phyloP scores from a whole-genome alignment of 2,113 vertebrate species.

The Andinoacara biseriatus region DNA sequence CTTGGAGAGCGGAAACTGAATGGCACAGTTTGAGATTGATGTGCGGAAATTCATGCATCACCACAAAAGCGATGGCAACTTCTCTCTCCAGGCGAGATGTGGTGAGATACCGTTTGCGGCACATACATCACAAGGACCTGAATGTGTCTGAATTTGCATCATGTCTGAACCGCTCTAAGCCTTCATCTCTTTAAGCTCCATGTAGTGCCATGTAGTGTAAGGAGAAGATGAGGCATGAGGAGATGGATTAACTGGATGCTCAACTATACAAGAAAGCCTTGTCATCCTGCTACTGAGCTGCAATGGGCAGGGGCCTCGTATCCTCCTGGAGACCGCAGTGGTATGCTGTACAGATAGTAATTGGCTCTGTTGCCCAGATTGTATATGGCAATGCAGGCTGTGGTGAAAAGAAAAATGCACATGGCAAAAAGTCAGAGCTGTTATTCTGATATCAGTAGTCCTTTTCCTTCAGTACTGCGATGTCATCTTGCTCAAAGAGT shows the following conservation, averaged over 20 bases:
- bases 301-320: slow-evolving; percentile 36
- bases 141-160: slow-evolving; percentile 63
- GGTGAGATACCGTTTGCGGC: slow-evolving; percentile 20
- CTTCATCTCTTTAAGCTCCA: slow-evolving; percentile 5
- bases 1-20: slow-evolving; percentile 17
- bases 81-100: slow-evolving; percentile 32
- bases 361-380: slow-evolving; percentile 55
- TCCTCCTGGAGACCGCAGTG: slow-evolving; percentile 23
- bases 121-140: slow-evolving; percentile 46
- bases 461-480: slow-evolving; percentile 5
- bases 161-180: slow-evolving; percentile 31
- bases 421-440: slow-evolving; percentile 53
- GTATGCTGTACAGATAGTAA: slow-evolving; percentile 32
- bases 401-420: slow-evolving; percentile 49
- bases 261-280: slow-evolving; percentile 41
- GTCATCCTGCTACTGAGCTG: slow-evolving; percentile 41
- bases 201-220: slow-evolving; percentile 33
- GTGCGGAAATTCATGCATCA: slow-evolving; percentile 45
- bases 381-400: slow-evolving; percentile 25
- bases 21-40: slow-evolving; percentile 55
- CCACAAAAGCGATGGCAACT: slow-evolving; percentile 45
- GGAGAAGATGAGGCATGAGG: slow-evolving; percentile 36
- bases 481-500: slow-evolving; percentile 21
- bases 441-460: slow-evolving; percentile 52
- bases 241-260: slow-evolving; percentile 62